Conservation (phyloP, 2,113 vertebrate genomes). For the Vombatus ursinus region DNA sequence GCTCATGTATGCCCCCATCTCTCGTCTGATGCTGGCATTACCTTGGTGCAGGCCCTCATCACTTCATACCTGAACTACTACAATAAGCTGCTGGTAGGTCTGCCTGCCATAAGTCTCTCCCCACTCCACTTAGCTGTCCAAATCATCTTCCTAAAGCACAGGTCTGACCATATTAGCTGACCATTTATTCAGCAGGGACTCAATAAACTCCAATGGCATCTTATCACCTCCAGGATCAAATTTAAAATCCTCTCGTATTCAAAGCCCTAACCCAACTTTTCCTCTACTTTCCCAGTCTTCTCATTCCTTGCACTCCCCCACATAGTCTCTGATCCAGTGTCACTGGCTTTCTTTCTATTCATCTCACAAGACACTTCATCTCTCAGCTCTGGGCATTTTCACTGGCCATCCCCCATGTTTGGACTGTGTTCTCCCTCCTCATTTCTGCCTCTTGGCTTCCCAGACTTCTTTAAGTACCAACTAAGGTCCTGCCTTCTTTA, state of each 20-base stretch:
- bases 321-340: neutral
- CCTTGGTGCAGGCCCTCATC: no score
- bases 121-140: neutral
- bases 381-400: neutral
- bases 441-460: neutral
- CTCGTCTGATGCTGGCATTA: no score
- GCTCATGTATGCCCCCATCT: no score
- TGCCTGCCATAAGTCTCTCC: neutral
- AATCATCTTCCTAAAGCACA: neutral
- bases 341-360: no score
- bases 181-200: neutral
- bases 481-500: neutral
- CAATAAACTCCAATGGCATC: neutral
- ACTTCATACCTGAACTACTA: neutral
- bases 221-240: neutral
- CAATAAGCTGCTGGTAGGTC: neutral
- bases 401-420: neutral
- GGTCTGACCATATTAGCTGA: neutral
- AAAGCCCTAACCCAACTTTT: neutral
- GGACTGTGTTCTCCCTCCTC: neutral
- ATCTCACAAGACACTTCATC: neutral
- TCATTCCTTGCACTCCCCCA: neutral
- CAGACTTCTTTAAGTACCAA: neutral
- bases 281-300: neutral
- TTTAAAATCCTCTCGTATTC: neutral